Evolutionary conservation across 2,888 invertebrate genomes (phyloP), one percentile per base, ranked within the genome.

Genomic region (Himalopsyche tibetana): DNA sequence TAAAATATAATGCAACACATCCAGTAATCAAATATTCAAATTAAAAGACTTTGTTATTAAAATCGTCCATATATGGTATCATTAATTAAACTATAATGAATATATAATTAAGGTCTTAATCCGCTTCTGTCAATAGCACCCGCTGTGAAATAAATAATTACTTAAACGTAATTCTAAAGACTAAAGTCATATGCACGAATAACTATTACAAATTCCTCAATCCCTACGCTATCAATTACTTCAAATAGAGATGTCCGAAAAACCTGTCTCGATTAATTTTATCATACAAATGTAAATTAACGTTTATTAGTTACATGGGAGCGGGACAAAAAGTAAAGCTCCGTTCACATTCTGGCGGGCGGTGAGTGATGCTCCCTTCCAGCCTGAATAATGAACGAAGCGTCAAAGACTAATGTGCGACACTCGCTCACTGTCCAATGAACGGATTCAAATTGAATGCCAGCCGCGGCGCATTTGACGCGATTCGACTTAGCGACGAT

Each of bases 331-430:
- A 85, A 40, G 15, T 28, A 82, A 82, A 80, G 74, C 79, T 51
- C 82, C 82, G 51, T 56, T 55, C 74, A 45, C 45, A 63, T 84
- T 74, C 81, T 74, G 82, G 85, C 55, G 40, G 55, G 36, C 82
- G 38, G 63, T 87, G 87, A 86, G 63, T 63, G 87, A 86, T 87
- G 84, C 55, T 55, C 55, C 19, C 80, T 74, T 51, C 86, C 28
- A 38, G 81, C 45, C 82, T 88, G 88, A 88, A 86, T 87, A 88
- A 88, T 88, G 83, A 87, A 83, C 80, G 84, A 45, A 82, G 80
- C 85, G 86, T 87, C 88, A 86, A 86, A 86, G 85, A 87, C 85
- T 88, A 88, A 88, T 87, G 87, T 80, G 56, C 45, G 79, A 40
- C 86, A 83, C 63, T 88, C 87, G 28, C 84, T 88, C 87, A 88